These are phyloP conservation scores for Acanthiza pusilla DNA, from an alignment of 2,797 vertebrate species.

Conservation along the genomic window DNA sequence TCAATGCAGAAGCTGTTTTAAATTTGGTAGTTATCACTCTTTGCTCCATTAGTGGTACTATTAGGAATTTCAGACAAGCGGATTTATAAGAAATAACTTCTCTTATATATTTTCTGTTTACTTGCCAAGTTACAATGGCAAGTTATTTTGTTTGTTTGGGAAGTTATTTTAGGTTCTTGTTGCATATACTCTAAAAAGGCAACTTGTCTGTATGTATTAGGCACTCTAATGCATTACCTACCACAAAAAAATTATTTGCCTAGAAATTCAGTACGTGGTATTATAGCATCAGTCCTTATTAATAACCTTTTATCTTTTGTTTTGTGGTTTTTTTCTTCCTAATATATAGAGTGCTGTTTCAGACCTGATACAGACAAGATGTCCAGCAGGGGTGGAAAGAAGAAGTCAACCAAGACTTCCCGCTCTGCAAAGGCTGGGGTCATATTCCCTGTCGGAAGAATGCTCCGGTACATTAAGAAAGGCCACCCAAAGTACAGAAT, in stretches of 20 bases:
- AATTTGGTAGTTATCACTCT: fast-evolving
- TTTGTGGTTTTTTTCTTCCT: neutral
- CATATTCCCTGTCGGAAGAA: slow-evolving; percentile 97
- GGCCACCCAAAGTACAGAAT: slow-evolving; percentile 94
- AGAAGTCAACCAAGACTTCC: slow-evolving; percentile 96
- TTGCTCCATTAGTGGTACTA: neutral
- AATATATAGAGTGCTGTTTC: slow-evolving; percentile 51
- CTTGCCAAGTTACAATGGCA: neutral
- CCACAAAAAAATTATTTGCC: neutral
- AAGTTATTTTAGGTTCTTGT: neutral
- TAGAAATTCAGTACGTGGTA: neutral
- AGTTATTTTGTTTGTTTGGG: neutral
- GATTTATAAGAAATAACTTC: neutral
- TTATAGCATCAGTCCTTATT: neutral
- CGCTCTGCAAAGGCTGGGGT: slow-evolving; percentile 94
- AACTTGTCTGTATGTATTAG: neutral
- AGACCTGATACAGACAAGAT: slow-evolving; percentile 72
- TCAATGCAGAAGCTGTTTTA: neutral
- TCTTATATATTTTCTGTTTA: neutral
- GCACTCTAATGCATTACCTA: neutral
- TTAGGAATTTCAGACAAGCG: neutral
- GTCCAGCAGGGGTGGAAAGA: slow-evolving; percentile 97
- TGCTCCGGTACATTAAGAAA: slow-evolving; percentile 95
- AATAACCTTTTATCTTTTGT: neutral
- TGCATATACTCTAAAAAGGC: neutral